Evolutionary conservation across 30 jellyfish, hydroid and myxozoan species (phyloP).

Genomic region (Aurelia sp.): DNA sequence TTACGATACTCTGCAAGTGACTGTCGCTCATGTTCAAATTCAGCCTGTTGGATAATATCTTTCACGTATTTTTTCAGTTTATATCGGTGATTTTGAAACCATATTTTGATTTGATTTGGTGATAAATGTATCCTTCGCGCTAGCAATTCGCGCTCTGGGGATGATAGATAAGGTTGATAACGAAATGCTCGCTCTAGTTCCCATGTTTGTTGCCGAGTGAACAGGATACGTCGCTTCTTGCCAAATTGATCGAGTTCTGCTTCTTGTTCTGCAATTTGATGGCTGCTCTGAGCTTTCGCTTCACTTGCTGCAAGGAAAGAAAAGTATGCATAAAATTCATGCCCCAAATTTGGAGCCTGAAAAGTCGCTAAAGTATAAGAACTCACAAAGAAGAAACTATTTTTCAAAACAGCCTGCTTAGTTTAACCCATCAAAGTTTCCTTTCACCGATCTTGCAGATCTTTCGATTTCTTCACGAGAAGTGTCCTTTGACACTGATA

Average conservation of each 20-base stretch:
- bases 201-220: constrained; percentile 95
- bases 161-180: constrained; percentile 88
- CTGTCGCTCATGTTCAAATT: constrained; percentile 56
- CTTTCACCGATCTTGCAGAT: too few species aligned
- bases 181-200: constrained; percentile 89
- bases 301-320: neutral
- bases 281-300: constrained; percentile 3
- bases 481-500: too few species aligned
- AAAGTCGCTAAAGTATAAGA: too few species aligned
- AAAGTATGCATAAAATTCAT: too few species aligned
- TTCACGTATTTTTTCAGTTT: constrained; percentile 84
- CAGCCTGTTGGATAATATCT: constrained; percentile 86
- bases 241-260: constrained; percentile 40
- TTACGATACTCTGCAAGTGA: constrained; percentile 1
- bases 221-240: constrained; percentile 85
- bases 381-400: too few species aligned
- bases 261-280: neutral
- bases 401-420: too few species aligned
- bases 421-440: too few species aligned
- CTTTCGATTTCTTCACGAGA: too few species aligned
- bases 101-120: constrained; percentile 95
- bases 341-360: too few species aligned
- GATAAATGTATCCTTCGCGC: constrained; percentile 82
- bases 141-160: constrained; percentile 90
- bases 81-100: constrained; percentile 98